Evolutionary conservation across 2,888 invertebrate genomes (phyloP), one percentile per base, ranked within the genome.

Genomic region (Sialis fuliginosa): DNA sequence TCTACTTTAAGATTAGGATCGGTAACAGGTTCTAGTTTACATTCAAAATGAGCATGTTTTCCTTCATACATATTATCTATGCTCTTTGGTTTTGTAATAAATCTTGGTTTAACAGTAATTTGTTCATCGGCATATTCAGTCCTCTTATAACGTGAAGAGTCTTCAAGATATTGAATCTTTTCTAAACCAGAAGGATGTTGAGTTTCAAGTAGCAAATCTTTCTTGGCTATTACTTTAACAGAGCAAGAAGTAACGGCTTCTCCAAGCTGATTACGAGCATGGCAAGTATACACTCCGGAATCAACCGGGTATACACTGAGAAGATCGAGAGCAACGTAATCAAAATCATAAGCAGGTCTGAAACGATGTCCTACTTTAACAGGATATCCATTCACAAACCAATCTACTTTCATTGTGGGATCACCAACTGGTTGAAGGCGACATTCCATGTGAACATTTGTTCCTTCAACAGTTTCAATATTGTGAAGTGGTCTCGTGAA

Each of bases 241-340:
- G 90, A 87, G 58, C 93, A 90, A 0, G 90, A 87, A 5, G 95
- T 92, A 6, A 90, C 86, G 13, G 92, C 91, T 71, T 93, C 89
- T 3, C 98, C 98, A 32, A 91, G 73, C 59, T 86, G 85, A 63
- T 97, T 98, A 48, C 88, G 82, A 1, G 96, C 96, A 63, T 87
- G 85, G 58, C 93, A 95, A 8, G 91, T 91, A 63, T 96, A 97
- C 0, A 92, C 87, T 12, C 96, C 96, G 6, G 90, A 90, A 66
- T 98, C 98, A 56, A 86, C 87, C n/a, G 97, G 90, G 62, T 95
- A 96, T 30, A 95, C 92, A 58, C 93, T 92, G 22, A 96, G 71
- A 45, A 98, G 78, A 65, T 97, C 97, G 46, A 99, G 71, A 6
- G 96, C 93, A 12, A 96, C 95, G 61, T 93, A 97, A 59, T 95